phyloP scores from a whole-genome alignment of 2,888 invertebrate species.

The Abrostola tripartita region DNA sequence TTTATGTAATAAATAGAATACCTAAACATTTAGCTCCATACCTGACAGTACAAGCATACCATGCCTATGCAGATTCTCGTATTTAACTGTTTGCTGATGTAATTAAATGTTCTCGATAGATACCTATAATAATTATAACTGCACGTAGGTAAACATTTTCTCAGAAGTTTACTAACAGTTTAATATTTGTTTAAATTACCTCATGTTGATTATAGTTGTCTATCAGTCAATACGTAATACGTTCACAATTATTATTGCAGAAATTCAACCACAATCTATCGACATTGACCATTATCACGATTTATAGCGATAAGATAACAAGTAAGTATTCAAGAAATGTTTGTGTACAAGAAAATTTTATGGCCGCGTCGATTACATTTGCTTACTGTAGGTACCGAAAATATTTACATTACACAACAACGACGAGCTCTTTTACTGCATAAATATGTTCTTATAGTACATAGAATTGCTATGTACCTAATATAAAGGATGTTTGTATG shows the following conservation, averaged over 20 bases:
- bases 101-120: constrained; percentile 3
- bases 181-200: constrained; percentile 12
- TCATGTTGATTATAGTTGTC: constrained; percentile 16
- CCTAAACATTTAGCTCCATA: too few species aligned
- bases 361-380: neutral
- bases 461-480: constrained; percentile 21
- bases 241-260: constrained; percentile 20
- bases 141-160: constrained; percentile 8
- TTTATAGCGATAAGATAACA: constrained; percentile 38
- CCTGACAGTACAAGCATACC: too few species aligned
- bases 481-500: constrained; percentile 33
- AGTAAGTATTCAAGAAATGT: constrained; percentile 3
- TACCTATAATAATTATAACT: constrained; percentile 5
- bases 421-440: constrained; percentile 3
- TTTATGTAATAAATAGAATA: too few species aligned
- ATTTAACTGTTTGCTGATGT: constrained; percentile 8
- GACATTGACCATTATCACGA: constrained; percentile 18
- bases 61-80: constrained; percentile 2
- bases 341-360: constrained; percentile 8
- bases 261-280: constrained; percentile 22
- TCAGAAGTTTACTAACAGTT: constrained; percentile 3
- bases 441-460: constrained; percentile 2
- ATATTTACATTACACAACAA: constrained; percentile 8
- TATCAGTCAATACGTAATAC: constrained; percentile 16
- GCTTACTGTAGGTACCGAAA: constrained; percentile 8